Percentiles rank a stretch among this genome's conserved stretches.
These are phyloP conservation scores for Rallus crepitans DNA, from an alignment of 2,797 vertebrate genomes.

Conservation along the genomic window DNA sequence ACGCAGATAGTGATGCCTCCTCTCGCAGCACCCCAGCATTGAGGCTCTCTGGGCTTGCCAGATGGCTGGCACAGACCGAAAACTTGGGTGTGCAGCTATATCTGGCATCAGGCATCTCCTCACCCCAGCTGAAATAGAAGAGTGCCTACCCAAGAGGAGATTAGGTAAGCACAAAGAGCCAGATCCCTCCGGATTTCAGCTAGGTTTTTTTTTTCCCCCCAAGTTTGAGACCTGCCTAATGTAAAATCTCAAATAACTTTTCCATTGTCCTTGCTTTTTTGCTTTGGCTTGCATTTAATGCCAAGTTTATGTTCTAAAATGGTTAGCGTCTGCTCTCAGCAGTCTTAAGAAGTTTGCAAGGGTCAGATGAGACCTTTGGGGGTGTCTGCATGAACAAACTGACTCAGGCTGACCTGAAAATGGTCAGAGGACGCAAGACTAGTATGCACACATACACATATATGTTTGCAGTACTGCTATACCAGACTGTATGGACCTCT, in stretches of 20 bases:
- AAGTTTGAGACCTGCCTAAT: background rate
- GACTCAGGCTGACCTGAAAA: background rate
- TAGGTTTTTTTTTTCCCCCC: background rate
- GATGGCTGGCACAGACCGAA: background rate
- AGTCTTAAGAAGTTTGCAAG: background rate
- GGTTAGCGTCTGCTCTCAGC: background rate
- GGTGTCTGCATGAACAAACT: background rate
- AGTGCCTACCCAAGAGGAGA: background rate
- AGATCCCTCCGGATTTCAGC: background rate
- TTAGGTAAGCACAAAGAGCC: background rate
- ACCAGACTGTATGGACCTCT: background rate
- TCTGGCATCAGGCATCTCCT: background rate
- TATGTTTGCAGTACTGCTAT: rapidly evolving
- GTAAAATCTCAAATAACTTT: background rate
- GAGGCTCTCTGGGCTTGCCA: background rate
- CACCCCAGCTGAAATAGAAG: background rate
- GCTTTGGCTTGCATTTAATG: background rate
- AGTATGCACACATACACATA: too few species aligned
- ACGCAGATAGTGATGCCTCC: too few species aligned
- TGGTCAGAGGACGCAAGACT: background rate
- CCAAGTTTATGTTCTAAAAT: background rate
- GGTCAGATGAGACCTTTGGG: background rate
- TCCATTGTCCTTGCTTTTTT: background rate
- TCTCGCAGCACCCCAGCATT: rapidly evolving
- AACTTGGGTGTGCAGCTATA: too few species aligned